These are phyloP conservation scores for Zaprionus ornatus DNA, from an alignment of 1,140 invertebrate genomes.

Conservation along the genomic window DNA sequence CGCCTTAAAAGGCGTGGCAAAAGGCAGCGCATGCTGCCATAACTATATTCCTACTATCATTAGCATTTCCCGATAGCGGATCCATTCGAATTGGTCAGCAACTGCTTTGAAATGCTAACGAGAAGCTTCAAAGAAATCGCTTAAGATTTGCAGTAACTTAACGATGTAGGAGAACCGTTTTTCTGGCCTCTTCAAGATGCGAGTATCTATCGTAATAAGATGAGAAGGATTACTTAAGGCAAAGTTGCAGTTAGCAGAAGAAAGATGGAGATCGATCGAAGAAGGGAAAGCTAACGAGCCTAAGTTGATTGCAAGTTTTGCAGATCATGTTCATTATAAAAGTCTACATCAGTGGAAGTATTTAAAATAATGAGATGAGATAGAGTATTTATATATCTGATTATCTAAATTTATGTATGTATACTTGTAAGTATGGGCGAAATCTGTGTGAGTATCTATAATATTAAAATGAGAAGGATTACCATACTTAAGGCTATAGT, in stretches of 20 bases:
- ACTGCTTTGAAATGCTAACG: slow-evolving; percentile 22
- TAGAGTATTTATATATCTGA: too few species aligned
- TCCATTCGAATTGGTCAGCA: slow-evolving; percentile 20
- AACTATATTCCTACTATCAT: slow-evolving; percentile 41
- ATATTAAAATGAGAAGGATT: too few species aligned
- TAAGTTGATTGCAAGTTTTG: too few species aligned
- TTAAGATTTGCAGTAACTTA: neutral
- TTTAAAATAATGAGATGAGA: too few species aligned
- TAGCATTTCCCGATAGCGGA: slow-evolving; percentile 29
- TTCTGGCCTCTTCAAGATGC: neutral
- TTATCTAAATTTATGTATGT: too few species aligned
- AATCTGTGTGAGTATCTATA: too few species aligned
- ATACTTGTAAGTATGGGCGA: too few species aligned
- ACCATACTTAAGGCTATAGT: too few species aligned
- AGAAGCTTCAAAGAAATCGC: neutral
- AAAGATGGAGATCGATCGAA: neutral
- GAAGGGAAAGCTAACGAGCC: too few species aligned
- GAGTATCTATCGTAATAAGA: neutral
- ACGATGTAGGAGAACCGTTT: neutral
- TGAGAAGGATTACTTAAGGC: neutral
- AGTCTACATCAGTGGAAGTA: too few species aligned
- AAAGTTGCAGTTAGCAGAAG: neutral
- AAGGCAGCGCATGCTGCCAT: slow-evolving; percentile 27
- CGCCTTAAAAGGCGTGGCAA: slow-evolving; percentile 44
- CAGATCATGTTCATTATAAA: too few species aligned